Evolutionary conservation across 2,888 invertebrate genomes (phyloP).

Genomic region (Notodonta ziczac): DNA sequence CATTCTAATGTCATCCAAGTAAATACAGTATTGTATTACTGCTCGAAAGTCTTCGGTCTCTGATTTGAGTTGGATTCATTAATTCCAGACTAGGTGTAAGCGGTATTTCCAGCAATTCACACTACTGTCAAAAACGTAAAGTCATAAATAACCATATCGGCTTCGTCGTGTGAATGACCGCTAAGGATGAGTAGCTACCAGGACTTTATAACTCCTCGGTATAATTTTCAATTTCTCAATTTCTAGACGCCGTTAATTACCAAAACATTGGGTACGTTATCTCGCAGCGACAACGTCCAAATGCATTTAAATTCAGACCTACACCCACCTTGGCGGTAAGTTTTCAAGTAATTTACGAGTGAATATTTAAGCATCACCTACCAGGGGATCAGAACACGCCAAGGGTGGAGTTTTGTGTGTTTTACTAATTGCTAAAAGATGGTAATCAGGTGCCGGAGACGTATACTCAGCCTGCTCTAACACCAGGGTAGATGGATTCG

Average conservation of each 20-base stretch:
- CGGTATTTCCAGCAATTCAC: no score
- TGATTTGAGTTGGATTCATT: no score
- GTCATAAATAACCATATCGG: no score
- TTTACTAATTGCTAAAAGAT: constrained; percentile 87
- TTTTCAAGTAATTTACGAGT: constrained; percentile 82
- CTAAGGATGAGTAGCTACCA: neutral
- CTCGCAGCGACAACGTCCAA: constrained; percentile 59
- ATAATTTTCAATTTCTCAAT: constrained; percentile 2
- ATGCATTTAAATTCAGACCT: constrained; percentile 70
- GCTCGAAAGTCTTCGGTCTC: no score
- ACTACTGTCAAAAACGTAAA: no score
- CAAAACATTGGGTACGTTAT: constrained; percentile 62
- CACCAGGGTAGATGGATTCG: constrained; percentile 28
- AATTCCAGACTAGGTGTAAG: no score
- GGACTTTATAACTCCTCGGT: neutral
- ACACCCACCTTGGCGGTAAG: constrained; percentile 79
- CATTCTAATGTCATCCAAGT: no score
- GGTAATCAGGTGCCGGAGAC: constrained; percentile 81
- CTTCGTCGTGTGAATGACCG: no score
- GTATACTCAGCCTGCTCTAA: constrained; percentile 53
- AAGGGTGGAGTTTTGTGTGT: constrained; percentile 86
- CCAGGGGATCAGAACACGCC: constrained; percentile 81
- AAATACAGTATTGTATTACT: no score
- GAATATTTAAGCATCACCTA: constrained; percentile 83
- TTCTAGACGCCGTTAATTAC: constrained; percentile 40